Evolutionary conservation across 2,113 vertebrate species (phyloP), one percentile per base, ranked within the genome.

Genomic region (Apus apus): DNA sequence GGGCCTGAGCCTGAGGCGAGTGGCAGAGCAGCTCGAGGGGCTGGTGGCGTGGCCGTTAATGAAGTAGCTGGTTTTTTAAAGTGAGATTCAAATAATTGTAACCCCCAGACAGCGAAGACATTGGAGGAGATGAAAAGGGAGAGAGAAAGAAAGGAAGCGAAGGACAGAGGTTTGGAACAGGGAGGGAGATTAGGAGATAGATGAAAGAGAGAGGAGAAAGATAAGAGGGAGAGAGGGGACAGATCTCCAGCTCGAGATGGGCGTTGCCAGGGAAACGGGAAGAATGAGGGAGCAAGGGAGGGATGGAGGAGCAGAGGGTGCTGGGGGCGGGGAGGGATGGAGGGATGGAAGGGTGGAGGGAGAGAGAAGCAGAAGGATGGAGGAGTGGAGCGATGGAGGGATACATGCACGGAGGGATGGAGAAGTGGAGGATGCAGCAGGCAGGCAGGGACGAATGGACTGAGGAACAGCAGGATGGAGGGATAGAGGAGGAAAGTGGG

Each of bases 251-350:
- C 50, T 68, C 22, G 95, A 97, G 97, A 97, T 97, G 92, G 96
- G 96, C 77, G 98, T 98, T 98, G 98, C 98, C 95, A 98, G 89
- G 98, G 98, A 96, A 98, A 98, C 98, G 13, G 96, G 95, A 95
- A 97, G 97, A 97, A 97, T 96, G 97, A 96, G 96, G 72, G 96
- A 93, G 94, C 79, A 46, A 86, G 8, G 77, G 83, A 95, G 85
- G 92, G 87, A 94, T 45, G 66, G 32, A 68, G 66, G 40, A 48
- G 46, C 46, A 10, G 46, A 21, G 46, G 46, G 46, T 48, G 46
- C 46, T 48, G 46, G 46, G 46, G 46, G 46, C 8, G 56, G 11
- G 32, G 57, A 48, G 46, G 46, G 20, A 17, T 20, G 20, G 64
- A 84, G 73, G 57, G 46, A 71, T 8, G 19, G 48, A 85, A 62